phyloP scores from a whole-genome alignment of 2,113 vertebrate species.

The Rhizomys pruinosus region DNA sequence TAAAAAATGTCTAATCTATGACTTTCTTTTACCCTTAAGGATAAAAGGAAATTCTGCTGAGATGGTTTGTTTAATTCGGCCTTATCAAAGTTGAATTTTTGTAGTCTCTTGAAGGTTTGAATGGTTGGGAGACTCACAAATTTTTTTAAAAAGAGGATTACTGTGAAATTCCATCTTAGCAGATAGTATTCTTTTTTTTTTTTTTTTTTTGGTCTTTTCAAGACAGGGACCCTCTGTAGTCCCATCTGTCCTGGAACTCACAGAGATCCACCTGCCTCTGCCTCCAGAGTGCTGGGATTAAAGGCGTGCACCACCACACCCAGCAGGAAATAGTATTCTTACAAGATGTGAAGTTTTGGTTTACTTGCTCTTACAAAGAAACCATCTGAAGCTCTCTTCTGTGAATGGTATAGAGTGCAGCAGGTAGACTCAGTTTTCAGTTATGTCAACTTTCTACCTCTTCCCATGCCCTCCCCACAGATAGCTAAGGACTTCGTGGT shows the following conservation, averaged over 20 bases:
- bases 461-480: not conserved
- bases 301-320: too few relatives aligned
- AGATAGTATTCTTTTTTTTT: not conserved
- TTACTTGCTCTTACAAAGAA: slow-evolving; percentile 33
- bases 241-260: too few relatives aligned
- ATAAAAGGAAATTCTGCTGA: not conserved
- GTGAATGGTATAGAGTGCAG: not conserved
- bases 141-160: not conserved
- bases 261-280: too few relatives aligned
- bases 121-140: not conserved
- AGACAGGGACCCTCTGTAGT: too few relatives aligned
- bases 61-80: not conserved
- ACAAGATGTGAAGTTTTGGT: not conserved
- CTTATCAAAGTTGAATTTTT: slow-evolving; percentile 32
- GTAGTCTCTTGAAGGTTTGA: not conserved
- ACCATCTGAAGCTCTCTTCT: slow-evolving; percentile 1
- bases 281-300: too few relatives aligned
- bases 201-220: too few relatives aligned
- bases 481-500: slow-evolving; percentile 51
- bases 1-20: slow-evolving; percentile 7
- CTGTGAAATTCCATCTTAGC: not conserved
- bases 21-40: slow-evolving; percentile 25
- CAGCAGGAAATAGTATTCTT: not conserved
- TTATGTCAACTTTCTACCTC: slow-evolving; percentile 32
- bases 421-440: slow-evolving; percentile 45